Evolutionary conservation across 2,113 vertebrate genomes (phyloP).

Genomic region (Cathartes aura): DNA sequence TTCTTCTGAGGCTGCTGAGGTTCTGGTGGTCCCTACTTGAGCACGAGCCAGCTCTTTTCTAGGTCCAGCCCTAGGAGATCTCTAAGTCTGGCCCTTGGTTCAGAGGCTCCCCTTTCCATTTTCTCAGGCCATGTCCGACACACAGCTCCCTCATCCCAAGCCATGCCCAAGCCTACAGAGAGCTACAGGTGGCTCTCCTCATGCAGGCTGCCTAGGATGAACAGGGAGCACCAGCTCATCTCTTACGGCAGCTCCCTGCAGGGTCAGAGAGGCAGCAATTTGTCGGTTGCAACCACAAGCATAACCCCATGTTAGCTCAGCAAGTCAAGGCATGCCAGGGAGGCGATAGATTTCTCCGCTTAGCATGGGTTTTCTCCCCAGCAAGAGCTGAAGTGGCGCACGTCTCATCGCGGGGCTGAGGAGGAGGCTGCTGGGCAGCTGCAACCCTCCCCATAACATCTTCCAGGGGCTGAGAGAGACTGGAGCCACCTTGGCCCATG

Average conservation of each 20-base stretch:
- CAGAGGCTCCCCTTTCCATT: background rate
- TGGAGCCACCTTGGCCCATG: background rate
- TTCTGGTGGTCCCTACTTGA: background rate
- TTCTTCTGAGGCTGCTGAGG: background rate
- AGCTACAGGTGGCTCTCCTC: background rate
- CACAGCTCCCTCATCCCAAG: background rate
- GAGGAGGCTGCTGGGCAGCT: background rate
- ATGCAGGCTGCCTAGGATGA: background rate
- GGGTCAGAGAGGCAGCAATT: background rate
- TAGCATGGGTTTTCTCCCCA: background rate
- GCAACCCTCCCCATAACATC: background rate
- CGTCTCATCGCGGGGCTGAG: background rate
- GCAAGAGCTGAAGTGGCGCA: background rate
- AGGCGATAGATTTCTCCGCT: background rate
- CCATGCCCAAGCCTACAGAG: background rate
- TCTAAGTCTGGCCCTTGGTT: background rate
- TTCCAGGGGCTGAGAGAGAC: background rate
- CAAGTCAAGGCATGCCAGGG: background rate
- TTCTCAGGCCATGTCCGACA: background rate
- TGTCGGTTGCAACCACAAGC: background rate
- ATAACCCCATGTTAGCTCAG: background rate
- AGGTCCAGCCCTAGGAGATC: background rate
- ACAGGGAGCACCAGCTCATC: accelerated
- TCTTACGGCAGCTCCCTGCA: background rate
- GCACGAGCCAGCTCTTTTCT: background rate